Base-by-base conservation (phyloP, 2,113 vertebrate genomes). In the Amphilophus citrinellus region DNA sequence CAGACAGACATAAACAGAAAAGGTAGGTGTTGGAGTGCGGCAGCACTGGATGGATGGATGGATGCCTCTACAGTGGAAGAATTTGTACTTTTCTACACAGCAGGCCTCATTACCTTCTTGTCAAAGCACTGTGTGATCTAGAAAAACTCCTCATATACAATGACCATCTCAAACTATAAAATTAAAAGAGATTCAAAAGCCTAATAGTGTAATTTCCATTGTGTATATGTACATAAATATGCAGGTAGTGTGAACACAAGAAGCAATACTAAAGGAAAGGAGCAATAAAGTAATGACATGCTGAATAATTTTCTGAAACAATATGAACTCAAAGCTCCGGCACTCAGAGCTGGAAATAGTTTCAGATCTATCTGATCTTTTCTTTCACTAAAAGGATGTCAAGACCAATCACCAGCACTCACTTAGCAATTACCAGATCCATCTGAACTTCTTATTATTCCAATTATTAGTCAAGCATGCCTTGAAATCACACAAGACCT, bases 391-490 rank as follows among this genome's bases (percentile, higher is more conserved):
- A 80, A 80, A 77, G 85, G 9, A 82, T 71, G 92, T 92, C 93
- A 90, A 56, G 83, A 76, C 77, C 30, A 80, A 91, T 93, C 81
- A 90, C 35, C 56, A 17, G 79, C 61, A 53, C 77, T 91, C 83
- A 58, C 79, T 77, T 44, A 56, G 78, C 77, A 93, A 92, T 94
- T 88, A 91, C 79, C 84, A 85, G 47, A 88, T 92, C 79, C 62
- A 77, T 83, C 77, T 75, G 58, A 94, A 88, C 73, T 87, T 84
- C 93, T 93, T 90, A 94, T 96, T 95, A 96, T 77, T 93, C 11
- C 92, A 93, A 96, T 96, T 93, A 96, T 79, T 93, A 92, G 77
- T 94, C 87, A 82, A 92, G 95, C 94, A 85, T 94, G 89, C 65
- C 78, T 68, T 59, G 22, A 84, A 88, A 62, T 85, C 79, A 84